Conservation (phyloP, 2,888 invertebrate genomes). For the Synanthedon andrenaeformis region DNA sequence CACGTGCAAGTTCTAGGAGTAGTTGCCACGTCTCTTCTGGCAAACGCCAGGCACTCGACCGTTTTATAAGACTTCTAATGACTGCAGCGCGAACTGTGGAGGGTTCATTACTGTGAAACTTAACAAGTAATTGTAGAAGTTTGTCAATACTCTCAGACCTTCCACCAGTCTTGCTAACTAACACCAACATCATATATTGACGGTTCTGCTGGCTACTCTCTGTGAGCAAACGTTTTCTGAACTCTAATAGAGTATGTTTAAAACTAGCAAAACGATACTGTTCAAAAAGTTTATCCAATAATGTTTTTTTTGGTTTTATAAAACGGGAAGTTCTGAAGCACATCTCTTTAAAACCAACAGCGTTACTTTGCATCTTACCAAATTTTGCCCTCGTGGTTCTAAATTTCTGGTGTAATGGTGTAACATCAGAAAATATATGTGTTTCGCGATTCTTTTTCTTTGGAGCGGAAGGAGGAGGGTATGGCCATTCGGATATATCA, state of each 20-base stretch:
- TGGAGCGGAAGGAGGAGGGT: constrained; percentile 13
- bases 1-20: constrained; percentile 29
- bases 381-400: too few species aligned
- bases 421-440: not conserved
- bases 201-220: constrained; percentile 30
- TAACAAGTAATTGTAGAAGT: constrained; percentile 24
- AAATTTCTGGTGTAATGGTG: not conserved
- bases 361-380: too few species aligned
- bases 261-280: constrained; percentile 37
- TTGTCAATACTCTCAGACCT: constrained; percentile 22
- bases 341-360: not conserved
- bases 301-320: constrained; percentile 10
- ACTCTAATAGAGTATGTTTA: constrained; percentile 28
- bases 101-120: constrained; percentile 34
- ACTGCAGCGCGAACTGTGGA: constrained; percentile 35
- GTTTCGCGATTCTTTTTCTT: not conserved
- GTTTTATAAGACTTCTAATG: constrained; percentile 40
- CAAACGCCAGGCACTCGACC: constrained; percentile 39
- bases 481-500: constrained; percentile 23
- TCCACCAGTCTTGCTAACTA: constrained; percentile 46
- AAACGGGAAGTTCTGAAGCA: not conserved
- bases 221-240: constrained; percentile 24
- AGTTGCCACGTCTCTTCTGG: constrained; percentile 27
- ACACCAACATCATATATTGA: constrained; percentile 40
- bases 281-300: constrained; percentile 35